Base-by-base conservation (phyloP, 2,113 vertebrate genomes). In the Scortum barcoo region DNA sequence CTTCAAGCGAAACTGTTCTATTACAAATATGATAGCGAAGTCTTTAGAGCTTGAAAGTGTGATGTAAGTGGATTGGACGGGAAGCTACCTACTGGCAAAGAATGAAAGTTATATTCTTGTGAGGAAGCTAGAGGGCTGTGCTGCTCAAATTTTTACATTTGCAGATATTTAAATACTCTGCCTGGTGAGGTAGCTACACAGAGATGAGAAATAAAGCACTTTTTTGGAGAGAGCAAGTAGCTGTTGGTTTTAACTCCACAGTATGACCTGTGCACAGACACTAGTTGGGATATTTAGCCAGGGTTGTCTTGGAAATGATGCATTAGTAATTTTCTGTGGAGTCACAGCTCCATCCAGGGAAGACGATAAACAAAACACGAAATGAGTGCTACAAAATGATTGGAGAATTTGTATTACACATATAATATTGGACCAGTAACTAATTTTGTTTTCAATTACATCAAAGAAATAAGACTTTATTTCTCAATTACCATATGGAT, bases 1-100 rank as follows among this genome's bases (percentile, higher is more conserved):
- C 86, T 92, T 91, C 89, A 93, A 91, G 91, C 58, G 71, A 92
- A 92, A 91, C 87, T 80, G 67, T 86, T 92, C 87, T 60, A 90
- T 93, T 91, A 92, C 78, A 84, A 86, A 85, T 80, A 81, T 85
- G 80, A 78, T 82, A 60, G 79, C 74, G 67, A 86, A 89, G 82
- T 89, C 83, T 88, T 88, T 85, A 78, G 72, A 88, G 85, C 84
- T 89, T 83, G 84, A 91, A 91, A 86, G 80, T 84, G 50, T 81
- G 84, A 88, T 88, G 76, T 91, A 89, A 92, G 84, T 91, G 91
- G 84, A 90, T 79, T 72, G 78, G 90, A 92, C n/a, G 66, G 88
- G 77, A 86, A 76, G 70, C 76, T 83, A 84, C 76, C 83, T 62
- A 33, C 56, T 65, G 67, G 71, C 58, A 78, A 71, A 63, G 56